A percentile compares a stretch with the other conserved stretches of the same genome.
Evolutionary conservation across 2,888 invertebrate genomes (phyloP).

Genomic region (Agriopis leucophaearia): DNA sequence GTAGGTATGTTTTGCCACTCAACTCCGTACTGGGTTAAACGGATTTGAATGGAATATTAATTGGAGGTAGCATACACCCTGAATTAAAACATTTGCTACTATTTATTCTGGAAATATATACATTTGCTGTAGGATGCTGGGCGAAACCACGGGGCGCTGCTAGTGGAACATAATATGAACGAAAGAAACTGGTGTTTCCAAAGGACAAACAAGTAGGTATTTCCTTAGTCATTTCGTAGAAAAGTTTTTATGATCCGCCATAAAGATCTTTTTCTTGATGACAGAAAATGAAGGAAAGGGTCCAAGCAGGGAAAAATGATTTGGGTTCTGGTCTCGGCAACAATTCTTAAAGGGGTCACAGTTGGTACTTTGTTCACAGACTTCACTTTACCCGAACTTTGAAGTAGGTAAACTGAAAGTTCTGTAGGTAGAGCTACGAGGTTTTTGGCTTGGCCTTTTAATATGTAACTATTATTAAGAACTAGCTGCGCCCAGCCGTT

Average conservation of each 20-base stretch:
- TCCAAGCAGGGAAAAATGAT: slow-evolving; percentile 14
- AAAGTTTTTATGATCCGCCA: slow-evolving; percentile 27
- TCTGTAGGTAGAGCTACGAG: neutral
- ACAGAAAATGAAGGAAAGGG: slow-evolving; percentile 11
- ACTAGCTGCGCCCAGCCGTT: no score
- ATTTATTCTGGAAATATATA: no score
- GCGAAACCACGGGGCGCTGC: no score
- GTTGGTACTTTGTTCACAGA: neutral
- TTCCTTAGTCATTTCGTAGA: slow-evolving; percentile 15
- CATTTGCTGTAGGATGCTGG: no score
- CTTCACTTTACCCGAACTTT: neutral
- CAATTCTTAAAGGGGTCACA: slow-evolving; percentile 2
- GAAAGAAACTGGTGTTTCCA: slow-evolving; percentile 7
- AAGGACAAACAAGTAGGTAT: slow-evolving; percentile 2
- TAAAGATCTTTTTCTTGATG: slow-evolving; percentile 28
- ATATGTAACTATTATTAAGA: neutral
- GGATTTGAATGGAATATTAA: no score
- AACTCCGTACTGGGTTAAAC: no score
- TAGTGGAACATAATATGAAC: neutral
- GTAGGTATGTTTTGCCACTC: no score
- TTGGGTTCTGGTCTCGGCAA: slow-evolving; percentile 9
- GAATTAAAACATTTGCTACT: no score
- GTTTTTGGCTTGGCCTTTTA: neutral
- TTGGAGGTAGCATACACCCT: no score
- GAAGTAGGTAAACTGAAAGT: slow-evolving; percentile 2